Conservation (phyloP, 2,888 invertebrate species). For the Mellilla xanthometata region DNA sequence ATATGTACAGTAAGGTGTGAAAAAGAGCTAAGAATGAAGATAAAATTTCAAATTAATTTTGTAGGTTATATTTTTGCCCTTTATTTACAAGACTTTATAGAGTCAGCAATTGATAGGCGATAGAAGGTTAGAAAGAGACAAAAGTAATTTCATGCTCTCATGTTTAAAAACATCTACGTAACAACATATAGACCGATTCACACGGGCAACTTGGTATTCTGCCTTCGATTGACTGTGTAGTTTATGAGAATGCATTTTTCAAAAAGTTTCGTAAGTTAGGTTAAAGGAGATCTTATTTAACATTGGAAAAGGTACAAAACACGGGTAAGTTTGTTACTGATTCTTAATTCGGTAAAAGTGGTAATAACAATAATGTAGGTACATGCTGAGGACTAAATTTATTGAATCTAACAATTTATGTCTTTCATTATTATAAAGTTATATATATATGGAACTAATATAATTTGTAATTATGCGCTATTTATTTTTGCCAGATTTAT, state of each 20-base stretch:
- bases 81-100: conserved; percentile 6
- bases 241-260: conserved; percentile 66
- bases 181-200: conserved; percentile 72
- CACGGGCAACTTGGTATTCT: conserved; percentile 67
- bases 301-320: conserved; percentile 9
- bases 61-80: conserved; percentile 4
- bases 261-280: conserved; percentile 15
- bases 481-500: too few relatives aligned
- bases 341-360: background rate
- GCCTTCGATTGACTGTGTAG: conserved; percentile 34
- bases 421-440: too few relatives aligned
- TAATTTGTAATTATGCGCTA: too few relatives aligned
- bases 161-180: conserved; percentile 58
- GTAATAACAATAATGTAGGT: background rate
- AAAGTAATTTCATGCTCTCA: conserved; percentile 76
- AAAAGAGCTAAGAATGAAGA: too few relatives aligned
- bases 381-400: conserved; percentile 10
- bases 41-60: too few relatives aligned
- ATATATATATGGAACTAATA: too few relatives aligned
- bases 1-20: too few relatives aligned
- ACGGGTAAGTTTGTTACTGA: background rate
- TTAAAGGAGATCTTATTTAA: background rate
- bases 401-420: background rate
- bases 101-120: conserved; percentile 28
- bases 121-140: conserved; percentile 38